Conservation (phyloP, 2,888 invertebrate genomes). For the Eretmocerus hayati region DNA sequence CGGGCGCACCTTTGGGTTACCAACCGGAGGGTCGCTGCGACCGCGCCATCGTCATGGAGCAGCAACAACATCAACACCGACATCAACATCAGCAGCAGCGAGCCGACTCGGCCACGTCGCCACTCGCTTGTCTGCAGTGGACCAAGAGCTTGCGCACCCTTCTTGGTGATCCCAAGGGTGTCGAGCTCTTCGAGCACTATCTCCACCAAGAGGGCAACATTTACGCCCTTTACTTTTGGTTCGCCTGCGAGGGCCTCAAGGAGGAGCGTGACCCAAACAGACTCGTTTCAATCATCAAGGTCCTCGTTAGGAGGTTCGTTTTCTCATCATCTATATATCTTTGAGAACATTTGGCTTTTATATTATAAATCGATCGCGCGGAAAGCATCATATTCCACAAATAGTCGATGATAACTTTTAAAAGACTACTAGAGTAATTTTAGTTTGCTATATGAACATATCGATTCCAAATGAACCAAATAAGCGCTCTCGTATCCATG, state of each 20-base stretch:
- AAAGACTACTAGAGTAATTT: too few relatives aligned
- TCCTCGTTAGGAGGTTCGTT: constrained; percentile 60
- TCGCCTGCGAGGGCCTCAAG: constrained; percentile 83
- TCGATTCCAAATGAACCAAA: too few relatives aligned
- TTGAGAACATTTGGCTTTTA: too few relatives aligned
- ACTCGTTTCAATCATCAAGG: constrained; percentile 69
- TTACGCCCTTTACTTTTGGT: constrained; percentile 85
- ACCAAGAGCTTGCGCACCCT: constrained; percentile 76
- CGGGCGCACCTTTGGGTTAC: neutral
- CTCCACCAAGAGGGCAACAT: constrained; percentile 71
- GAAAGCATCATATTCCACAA: too few relatives aligned
- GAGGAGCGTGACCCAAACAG: constrained; percentile 70
- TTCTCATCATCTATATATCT: too few relatives aligned
- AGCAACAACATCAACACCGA: constrained; percentile 52
- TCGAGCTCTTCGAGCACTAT: constrained; percentile 77
- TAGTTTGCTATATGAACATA: too few relatives aligned
- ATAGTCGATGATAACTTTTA: too few relatives aligned
- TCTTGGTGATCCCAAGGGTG: constrained; percentile 81
- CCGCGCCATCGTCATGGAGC: constrained; percentile 45
- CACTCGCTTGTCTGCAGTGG: constrained; percentile 83
- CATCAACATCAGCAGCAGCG: constrained; percentile 45
- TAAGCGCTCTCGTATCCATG: too few relatives aligned
- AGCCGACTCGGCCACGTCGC: constrained; percentile 47
- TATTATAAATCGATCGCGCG: too few relatives aligned
- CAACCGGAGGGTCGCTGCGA: constrained; percentile 54